Evolutionary conservation across 2,888 invertebrate genomes (phyloP), one percentile per base, ranked within the genome.

Genomic region (Eristalis arbustorum): DNA sequence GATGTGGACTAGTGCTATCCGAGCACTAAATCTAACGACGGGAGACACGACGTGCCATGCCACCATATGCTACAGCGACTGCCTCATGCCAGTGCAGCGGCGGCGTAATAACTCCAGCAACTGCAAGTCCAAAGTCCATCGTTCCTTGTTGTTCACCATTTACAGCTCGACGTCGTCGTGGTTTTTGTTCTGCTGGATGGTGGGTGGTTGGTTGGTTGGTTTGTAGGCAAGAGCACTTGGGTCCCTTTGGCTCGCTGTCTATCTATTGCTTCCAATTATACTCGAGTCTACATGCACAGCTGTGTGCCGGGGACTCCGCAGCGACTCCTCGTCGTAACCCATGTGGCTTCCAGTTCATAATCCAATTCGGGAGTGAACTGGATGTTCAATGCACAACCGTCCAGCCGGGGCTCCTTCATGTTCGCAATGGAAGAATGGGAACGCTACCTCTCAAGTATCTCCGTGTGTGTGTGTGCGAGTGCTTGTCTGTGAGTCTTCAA

Each of bases 221-320:
- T 42, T 31, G 61, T 10, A 22, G 62, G 8, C 18, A 18, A 75
- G 75, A 59, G 25, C 64, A 67, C 37, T 67, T 57, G 68, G 68
- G n/a, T 79, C 66, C 67, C 59, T 69, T 64, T 22, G 18, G 4
- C 22, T 28, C 79, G 76, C 77, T 34, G 42, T 64, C 78, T 63
- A 84, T 78, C 74, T 75, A 74, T 79, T 74, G 80, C 85, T 66
- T 81, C 77, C 84, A 76, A 84, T 84, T 84, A 84, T 79, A 42
- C 42, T 42, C 42, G 42, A 6, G 68, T 57, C 80, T 62, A 66
- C 40, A 66, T 28, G 66, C 61, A 76, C 73, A 74, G 81, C 81
- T 81, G 77, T 68, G 49, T 67, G 69, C 14, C 10, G 11, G 6
- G 22, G 11, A 37, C 37, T 42, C 10, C 62, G 13, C 5, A 68